These are phyloP conservation scores for Papilio helenus DNA, from an alignment of 1,140 invertebrate genomes.

Conservation along the genomic window DNA sequence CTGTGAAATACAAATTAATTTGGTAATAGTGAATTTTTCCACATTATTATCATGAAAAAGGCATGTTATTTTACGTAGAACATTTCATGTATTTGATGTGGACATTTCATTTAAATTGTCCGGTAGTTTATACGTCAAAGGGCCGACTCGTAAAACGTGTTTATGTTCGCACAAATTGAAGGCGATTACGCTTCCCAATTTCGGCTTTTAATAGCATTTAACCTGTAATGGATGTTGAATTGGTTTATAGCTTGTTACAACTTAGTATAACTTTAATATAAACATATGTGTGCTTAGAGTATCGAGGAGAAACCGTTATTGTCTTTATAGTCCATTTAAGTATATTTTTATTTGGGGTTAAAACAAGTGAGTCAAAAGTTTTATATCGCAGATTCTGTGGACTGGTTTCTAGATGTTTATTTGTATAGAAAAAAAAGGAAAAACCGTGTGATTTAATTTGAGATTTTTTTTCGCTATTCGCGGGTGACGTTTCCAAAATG, in stretches of 20 bases:
- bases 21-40: neutral
- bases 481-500: slow-evolving; percentile 20
- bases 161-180: slow-evolving; percentile 45
- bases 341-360: neutral
- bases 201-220: slow-evolving; percentile 20
- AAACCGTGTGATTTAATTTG: neutral
- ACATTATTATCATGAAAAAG: neutral
- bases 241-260: slow-evolving; percentile 1
- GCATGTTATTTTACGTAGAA: neutral
- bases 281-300: neutral
- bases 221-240: slow-evolving; percentile 11
- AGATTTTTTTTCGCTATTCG: neutral
- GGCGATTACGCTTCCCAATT: slow-evolving; percentile 36
- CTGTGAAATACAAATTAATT: too few species aligned
- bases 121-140: slow-evolving; percentile 30
- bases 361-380: too few species aligned
- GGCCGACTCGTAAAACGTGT: slow-evolving; percentile 41
- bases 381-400: too few species aligned
- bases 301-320: too few species aligned
- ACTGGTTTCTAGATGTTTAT: too few species aligned
- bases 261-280: neutral
- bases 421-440: too few species aligned
- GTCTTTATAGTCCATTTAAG: too few species aligned
- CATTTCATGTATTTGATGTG: slow-evolving; percentile 7
- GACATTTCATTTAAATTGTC: slow-evolving; percentile 17